Evolutionary conservation across 2,888 invertebrate genomes (phyloP).

Genomic region (Nomada fucata): DNA sequence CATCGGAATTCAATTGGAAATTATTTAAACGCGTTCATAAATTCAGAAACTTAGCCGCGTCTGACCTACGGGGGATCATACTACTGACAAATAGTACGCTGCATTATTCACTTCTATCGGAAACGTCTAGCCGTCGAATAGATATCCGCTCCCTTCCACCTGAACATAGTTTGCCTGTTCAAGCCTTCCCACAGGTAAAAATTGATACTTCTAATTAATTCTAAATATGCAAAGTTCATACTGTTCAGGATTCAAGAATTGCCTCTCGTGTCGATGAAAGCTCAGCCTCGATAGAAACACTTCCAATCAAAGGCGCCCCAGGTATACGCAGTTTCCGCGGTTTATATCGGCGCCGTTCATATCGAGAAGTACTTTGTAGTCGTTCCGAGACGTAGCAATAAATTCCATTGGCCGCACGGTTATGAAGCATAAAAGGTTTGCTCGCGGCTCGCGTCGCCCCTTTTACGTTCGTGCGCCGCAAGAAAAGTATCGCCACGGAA

Average conservation of each 20-base stretch:
- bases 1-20: no score
- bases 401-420: constrained; percentile 53
- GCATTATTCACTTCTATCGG: no score
- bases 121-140: no score
- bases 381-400: constrained; percentile 45
- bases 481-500: constrained; percentile 57
- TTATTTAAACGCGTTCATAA: no score
- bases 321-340: constrained; percentile 14
- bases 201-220: no score
- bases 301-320: background rate
- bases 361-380: constrained; percentile 41
- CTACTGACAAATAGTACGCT: no score
- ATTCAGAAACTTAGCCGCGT: no score
- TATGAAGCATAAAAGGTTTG: constrained; percentile 66
- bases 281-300: background rate
- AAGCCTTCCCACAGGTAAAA: background rate
- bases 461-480: constrained; percentile 53
- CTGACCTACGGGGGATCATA: no score
- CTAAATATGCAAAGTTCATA: background rate
- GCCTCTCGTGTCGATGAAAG: no score
- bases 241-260: background rate
- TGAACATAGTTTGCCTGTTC: no score
- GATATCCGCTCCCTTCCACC: no score
- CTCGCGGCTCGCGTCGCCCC: constrained; percentile 39
- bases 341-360: constrained; percentile 48